Evolutionary conservation across 53 echinoderm and acorn worm species (phyloP), one percentile per base, ranked within the genome.

Genomic region (Zoroaster sp.): DNA sequence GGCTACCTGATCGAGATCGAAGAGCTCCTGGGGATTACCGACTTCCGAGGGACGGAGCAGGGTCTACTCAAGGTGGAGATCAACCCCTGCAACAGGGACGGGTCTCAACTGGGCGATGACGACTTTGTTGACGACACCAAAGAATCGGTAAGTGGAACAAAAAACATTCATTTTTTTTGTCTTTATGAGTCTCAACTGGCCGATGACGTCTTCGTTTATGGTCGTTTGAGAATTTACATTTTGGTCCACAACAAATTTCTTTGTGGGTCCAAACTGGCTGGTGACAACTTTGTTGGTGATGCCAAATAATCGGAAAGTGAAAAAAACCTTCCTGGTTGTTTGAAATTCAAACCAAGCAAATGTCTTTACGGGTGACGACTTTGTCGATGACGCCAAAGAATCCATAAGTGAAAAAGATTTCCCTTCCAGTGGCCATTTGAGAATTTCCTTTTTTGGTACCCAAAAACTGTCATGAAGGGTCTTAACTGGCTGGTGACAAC

Each of bases 1-100:
- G 92, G 83, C 28, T 98, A 98, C 76, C 94, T 95, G 72, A 98
- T 97, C 23, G 98, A 98, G 63, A 87, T 95, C 4, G 98, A 98
- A 47, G 98, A 98, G 28, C 87, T 93, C 38, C 85, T 98, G 0
- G 92, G 88, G 3, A 93, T 95, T 25, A 94, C 94, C 1, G 98
- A 98, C 82, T 95, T 87, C 90, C 69, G 95, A 15, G 98, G 98
- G 31, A 94, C 74, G 15, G 95, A 98, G 71, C 94, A 94, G 43
- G 98, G 98, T 11, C 98, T 96, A 4, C 90, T 98, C 1, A 93
- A 95, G 80, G 89, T 98, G 1, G 95, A 98, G 17, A 94, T 94
- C 35, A 30, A 72, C 17, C 95, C 98, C 0, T 98, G 98, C 47
- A 67, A 55, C 8, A 15, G 25, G 9, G 90, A 94, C 51, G 98